phyloP scores from a whole-genome alignment of 2,888 invertebrate species.

The Cheilosia urbana region DNA sequence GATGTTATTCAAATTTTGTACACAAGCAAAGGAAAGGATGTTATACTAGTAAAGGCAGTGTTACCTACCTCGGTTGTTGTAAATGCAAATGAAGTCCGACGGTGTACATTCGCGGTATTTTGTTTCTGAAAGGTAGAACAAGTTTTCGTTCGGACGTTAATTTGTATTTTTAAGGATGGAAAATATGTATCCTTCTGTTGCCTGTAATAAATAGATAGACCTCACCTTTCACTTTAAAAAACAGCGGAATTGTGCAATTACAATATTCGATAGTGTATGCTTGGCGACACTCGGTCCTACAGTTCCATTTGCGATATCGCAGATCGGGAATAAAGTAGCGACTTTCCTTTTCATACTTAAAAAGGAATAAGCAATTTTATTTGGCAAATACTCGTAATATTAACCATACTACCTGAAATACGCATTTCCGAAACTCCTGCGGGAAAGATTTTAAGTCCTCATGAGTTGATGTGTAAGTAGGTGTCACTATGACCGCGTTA shows the following conservation, averaged over 20 bases:
- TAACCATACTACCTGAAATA: constrained; percentile 77
- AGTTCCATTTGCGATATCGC: constrained; percentile 79
- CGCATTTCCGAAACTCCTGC: constrained; percentile 77
- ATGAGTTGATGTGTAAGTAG: constrained; percentile 77
- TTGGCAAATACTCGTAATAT: too few relatives aligned
- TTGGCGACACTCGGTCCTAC: constrained; percentile 79
- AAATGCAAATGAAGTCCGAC: constrained; percentile 79
- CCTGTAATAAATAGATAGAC: neutral
- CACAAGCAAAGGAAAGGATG: neutral
- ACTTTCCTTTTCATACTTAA: constrained; percentile 77
- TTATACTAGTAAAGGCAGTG: neutral
- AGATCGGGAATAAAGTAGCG: constrained; percentile 63
- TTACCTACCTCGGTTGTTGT: constrained; percentile 78
- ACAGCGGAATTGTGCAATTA: constrained; percentile 79
- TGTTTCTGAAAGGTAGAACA: constrained; percentile 50
- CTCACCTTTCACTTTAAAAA: constrained; percentile 74
- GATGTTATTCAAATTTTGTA: neutral
- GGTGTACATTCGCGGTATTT: constrained; percentile 77
- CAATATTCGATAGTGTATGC: constrained; percentile 77
- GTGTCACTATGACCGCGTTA: constrained; percentile 79
- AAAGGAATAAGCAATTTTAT: constrained; percentile 7
- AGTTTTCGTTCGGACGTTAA: neutral
- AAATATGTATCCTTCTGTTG: constrained; percentile 17
- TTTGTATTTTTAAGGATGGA: neutral
- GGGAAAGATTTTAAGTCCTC: constrained; percentile 76